A percentile compares a stretch with the other conserved stretches of the same genome.
phyloP scores from a whole-genome alignment of 2,888 invertebrate genomes.

The Lycaena phlaeas region DNA sequence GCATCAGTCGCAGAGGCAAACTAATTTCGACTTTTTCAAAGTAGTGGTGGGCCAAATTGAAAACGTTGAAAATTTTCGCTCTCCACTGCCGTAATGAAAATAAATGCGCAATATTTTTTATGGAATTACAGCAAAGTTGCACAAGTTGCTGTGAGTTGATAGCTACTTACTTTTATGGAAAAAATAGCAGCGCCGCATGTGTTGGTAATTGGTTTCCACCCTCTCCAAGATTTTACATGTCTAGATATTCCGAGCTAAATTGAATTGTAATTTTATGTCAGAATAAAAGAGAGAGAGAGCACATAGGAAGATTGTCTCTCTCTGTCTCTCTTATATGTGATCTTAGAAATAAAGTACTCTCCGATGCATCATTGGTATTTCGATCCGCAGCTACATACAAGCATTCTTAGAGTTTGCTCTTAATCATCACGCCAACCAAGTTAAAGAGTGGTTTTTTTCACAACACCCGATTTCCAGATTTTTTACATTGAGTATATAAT shows the following conservation, averaged over 20 bases:
- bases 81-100: not conserved
- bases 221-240: not conserved
- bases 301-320: too few species aligned
- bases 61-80: not conserved
- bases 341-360: too few species aligned
- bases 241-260: not conserved
- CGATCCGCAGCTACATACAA: too few species aligned
- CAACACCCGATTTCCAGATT: too few species aligned
- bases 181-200: not conserved
- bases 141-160: not conserved
- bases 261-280: not conserved
- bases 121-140: slow-evolving; percentile 5
- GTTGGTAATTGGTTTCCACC: not conserved
- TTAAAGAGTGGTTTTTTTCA: too few species aligned
- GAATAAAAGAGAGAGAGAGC: not conserved
- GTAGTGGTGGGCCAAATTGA: slow-evolving; percentile 8
- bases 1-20: not conserved
- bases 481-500: too few species aligned
- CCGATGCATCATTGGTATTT: too few species aligned
- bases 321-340: too few species aligned
- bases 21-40: slow-evolving; percentile 6
- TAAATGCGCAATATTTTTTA: slow-evolving; percentile 8
- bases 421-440: too few species aligned
- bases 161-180: slow-evolving; percentile 8
- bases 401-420: too few species aligned